A percentile compares a stretch with the other conserved stretches of the same genome.
Evolutionary conservation across 1,140 invertebrate genomes (phyloP).

Genomic region (Metopolophium dirhodum): DNA sequence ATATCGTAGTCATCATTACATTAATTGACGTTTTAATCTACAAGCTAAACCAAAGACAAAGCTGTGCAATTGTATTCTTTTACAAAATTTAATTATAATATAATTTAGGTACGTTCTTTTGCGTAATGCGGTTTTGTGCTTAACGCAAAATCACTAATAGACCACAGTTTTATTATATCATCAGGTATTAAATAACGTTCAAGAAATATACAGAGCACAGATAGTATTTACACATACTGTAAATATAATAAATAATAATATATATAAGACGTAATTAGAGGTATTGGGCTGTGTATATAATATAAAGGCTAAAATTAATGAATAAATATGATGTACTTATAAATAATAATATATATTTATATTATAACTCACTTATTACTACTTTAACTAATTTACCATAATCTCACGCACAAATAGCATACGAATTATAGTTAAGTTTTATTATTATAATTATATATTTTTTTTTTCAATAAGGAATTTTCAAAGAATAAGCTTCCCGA

Average conservation of each 20-base stretch:
- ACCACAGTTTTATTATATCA: background rate
- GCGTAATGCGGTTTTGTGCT: background rate
- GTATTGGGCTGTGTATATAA: background rate
- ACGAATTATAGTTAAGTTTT: background rate
- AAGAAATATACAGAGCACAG: constrained; percentile 28
- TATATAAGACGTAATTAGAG: background rate
- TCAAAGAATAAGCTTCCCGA: background rate
- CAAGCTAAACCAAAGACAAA: constrained; percentile 31
- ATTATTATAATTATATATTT: background rate
- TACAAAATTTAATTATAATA: constrained; percentile 14
- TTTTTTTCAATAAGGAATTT: background rate
- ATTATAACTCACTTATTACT: background rate
- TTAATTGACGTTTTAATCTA: constrained; percentile 46
- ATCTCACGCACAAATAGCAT: constrained; percentile 14
- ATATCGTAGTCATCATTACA: constrained; percentile 34
- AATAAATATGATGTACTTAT: constrained; percentile 17
- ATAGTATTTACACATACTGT: constrained; percentile 32
- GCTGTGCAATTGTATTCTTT: background rate
- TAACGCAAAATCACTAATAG: background rate
- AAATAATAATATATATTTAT: background rate
- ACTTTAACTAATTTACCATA: constrained; percentile 19
- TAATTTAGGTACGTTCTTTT: background rate
- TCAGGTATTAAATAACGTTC: background rate
- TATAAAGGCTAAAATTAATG: constrained; percentile 7
- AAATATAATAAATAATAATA: background rate